phyloP scores from a whole-genome alignment of 2,888 invertebrate species.

The Dioctria linearis region DNA sequence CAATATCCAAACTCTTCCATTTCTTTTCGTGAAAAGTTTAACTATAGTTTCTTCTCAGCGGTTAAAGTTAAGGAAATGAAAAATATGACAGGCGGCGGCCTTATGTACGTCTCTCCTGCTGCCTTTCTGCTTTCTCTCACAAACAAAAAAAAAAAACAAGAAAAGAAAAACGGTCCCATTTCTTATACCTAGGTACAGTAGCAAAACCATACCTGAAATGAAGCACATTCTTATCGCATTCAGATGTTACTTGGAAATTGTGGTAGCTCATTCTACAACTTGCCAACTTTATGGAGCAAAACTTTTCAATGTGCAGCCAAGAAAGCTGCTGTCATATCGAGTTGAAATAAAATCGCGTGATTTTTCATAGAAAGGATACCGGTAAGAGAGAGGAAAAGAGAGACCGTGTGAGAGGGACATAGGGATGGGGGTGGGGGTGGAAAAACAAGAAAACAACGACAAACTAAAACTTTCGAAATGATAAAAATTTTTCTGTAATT shows the following conservation, averaged over 20 bases:
- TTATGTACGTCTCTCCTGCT: background rate
- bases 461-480: conserved; percentile 30
- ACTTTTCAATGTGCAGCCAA: conserved; percentile 47
- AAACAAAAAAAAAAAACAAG: no score
- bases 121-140: background rate
- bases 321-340: conserved; percentile 42
- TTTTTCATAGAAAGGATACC: conserved; percentile 6
- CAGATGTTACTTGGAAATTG: conserved; percentile 28
- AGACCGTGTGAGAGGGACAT: no score
- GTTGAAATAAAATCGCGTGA: conserved; percentile 52
- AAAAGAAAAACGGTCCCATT: background rate
- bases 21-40: conserved; percentile 7
- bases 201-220: conserved; percentile 25
- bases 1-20: conserved; percentile 13
- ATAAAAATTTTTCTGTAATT: conserved; percentile 47
- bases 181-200: background rate
- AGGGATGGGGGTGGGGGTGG: background rate
- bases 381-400: no score
- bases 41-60: conserved; percentile 14
- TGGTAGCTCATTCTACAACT: background rate
- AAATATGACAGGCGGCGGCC: conserved; percentile 1
- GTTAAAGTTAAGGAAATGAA: conserved; percentile 24
- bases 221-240: conserved; percentile 44
- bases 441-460: conserved; percentile 14
- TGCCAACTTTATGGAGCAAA: conserved; percentile 35